Evolutionary conservation across 2,888 invertebrate genomes (phyloP).

Genomic region (Laothoe populi): DNA sequence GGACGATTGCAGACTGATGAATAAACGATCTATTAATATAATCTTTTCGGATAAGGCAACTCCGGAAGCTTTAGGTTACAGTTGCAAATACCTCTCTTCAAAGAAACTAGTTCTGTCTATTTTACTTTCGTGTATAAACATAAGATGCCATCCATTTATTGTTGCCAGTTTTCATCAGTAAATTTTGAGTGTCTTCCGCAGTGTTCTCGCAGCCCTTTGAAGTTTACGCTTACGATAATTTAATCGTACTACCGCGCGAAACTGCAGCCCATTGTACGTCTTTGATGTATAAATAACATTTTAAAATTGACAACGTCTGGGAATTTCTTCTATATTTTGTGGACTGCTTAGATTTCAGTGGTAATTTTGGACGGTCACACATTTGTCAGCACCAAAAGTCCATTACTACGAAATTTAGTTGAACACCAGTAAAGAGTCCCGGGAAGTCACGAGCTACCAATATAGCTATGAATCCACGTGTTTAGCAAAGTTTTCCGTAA

Average conservation of each 20-base stretch:
- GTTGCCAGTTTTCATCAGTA: conserved; percentile 44
- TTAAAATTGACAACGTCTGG: conserved; percentile 14
- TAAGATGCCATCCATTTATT: conserved; percentile 3
- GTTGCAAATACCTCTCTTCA: too few relatives aligned
- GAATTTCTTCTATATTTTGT: conserved; percentile 11
- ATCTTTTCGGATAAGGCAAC: too few relatives aligned
- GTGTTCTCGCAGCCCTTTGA: conserved; percentile 53
- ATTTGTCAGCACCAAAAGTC: too few relatives aligned
- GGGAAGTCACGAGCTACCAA: too few relatives aligned
- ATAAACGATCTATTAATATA: too few relatives aligned
- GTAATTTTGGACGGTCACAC: neutral
- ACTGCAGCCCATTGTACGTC: conserved; percentile 29
- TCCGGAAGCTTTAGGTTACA: too few relatives aligned
- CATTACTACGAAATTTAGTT: too few relatives aligned
- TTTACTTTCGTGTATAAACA: neutral
- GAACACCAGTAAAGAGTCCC: too few relatives aligned
- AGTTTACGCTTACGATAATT: conserved; percentile 58
- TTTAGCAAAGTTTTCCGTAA: too few relatives aligned
- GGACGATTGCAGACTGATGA: too few relatives aligned
- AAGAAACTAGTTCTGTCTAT: too few relatives aligned
- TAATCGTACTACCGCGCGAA: conserved; percentile 42
- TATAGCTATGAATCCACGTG: too few relatives aligned
- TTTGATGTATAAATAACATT: conserved; percentile 44
- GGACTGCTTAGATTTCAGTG: conserved; percentile 6
- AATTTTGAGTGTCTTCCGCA: conserved; percentile 48